Base-by-base conservation (phyloP, 2,888 invertebrate species). In the Netelia fuscicornis region DNA sequence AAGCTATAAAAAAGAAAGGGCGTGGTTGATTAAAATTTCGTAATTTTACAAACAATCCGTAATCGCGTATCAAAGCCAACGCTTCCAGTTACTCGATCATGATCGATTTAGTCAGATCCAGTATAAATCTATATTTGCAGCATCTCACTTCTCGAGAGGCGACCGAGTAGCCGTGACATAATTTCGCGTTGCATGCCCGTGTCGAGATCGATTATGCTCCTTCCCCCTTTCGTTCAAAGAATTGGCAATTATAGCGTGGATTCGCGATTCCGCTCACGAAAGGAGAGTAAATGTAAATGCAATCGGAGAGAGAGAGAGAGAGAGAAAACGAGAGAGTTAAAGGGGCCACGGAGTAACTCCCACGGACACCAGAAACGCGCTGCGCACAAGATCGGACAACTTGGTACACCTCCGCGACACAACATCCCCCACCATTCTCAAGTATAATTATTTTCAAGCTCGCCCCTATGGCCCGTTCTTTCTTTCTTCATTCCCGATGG, bases 381-480 rank as follows among this genome's bases (percentile, higher is more conserved):
- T 44, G n/a, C 30, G 30, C 20, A 75, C 75, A 75, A 67, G 8
- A 67, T 5, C 10, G 48, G 67, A 13, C 11, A 67, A 67, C 10
- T 48, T 48, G 44, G 48, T 67, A 11, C 44, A 67, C 42, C 60
- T 48, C 23, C 30, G 48, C 62, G 60, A 20, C 48, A 62, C n/a
- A 62, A 20, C n/a, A 70, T 52, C n/a, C 52, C 44, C 30, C 13
- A n/a, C n/a, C 2, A 8, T 70, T 13, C 13, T 11, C 25, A 54
- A 37, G 65, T 64, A 74, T 70, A 81, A 81, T 81, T 81, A 81
- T 76, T 62, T 11, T n/a, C 52, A 44, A 52, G 37, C 74, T 76
- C 52, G 37, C n/a, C 78, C 25, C 25, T 23, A 62, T 62, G 42
- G 68, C 52, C 20, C 75, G 56, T 75, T 81, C 68, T 72, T 68